Conservation (phyloP, 2,113 vertebrate genomes). For the Balaeniceps rex region DNA sequence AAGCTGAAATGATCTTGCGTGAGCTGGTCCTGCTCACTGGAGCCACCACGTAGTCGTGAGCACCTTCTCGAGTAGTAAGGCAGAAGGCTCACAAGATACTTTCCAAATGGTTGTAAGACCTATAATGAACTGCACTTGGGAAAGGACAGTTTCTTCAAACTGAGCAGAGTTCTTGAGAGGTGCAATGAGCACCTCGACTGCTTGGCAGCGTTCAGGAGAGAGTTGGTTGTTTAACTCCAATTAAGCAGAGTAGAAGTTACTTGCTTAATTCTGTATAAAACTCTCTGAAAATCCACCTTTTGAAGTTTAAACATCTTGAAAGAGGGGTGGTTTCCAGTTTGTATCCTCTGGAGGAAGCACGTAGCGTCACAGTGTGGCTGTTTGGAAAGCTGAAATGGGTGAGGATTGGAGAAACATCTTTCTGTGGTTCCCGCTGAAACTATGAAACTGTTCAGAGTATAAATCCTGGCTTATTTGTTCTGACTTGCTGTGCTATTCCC, state of each 20-base stretch:
- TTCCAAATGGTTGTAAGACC: too few species aligned
- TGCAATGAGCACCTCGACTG: background rate
- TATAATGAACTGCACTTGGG: too few species aligned
- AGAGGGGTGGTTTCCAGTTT: background rate
- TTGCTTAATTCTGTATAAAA: background rate
- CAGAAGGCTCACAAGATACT: background rate
- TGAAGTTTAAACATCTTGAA: background rate
- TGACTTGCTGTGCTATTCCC: background rate
- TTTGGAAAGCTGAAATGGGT: background rate
- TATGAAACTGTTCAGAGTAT: background rate
- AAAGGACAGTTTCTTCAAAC: background rate
- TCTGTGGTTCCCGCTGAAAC: background rate
- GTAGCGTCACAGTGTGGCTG: background rate
- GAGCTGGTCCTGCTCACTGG: background rate
- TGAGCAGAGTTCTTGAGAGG: background rate
- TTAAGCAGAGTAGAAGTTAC: background rate
- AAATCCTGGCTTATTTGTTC: background rate
- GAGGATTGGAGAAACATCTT: background rate
- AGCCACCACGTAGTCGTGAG: too few species aligned
- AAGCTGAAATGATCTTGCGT: background rate
- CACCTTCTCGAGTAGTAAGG: too few species aligned
- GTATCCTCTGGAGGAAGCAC: background rate
- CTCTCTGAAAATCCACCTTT: background rate
- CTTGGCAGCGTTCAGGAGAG: background rate
- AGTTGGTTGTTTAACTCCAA: background rate